Base-by-base conservation (phyloP, 2,888 invertebrate genomes). In the Agriopis marginaria region DNA sequence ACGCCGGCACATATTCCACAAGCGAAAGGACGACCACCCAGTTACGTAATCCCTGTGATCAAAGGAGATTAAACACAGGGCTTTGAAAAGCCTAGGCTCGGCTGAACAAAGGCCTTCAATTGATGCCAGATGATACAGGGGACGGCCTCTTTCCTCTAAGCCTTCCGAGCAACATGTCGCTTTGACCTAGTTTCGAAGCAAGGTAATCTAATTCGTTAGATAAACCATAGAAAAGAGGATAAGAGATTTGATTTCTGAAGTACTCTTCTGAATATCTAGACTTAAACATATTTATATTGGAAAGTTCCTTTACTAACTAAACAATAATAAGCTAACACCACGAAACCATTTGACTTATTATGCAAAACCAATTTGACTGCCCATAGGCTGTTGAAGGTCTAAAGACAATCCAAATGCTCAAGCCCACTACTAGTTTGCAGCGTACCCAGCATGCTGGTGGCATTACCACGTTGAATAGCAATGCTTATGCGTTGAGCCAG, bases 121-220 rank as follows among this genome's bases (percentile, higher is more conserved):
- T 87, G 86, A 86, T 84, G 83, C 79, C 77, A 75, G 79, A 78
- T 84, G 85, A 88, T 87, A 82, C 80, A 83, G 82, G 79, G 80
- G 83, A 76, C 75, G 75, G 79, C 75, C 80, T 73, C 77, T 77
- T 69, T 71, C 63, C 67, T 56, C 14, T 39, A 14, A 67, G 14
- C 62, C 66, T 45, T 45, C 14, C 64, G 73, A 59, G 79, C 88
- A 89, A 86, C 88, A 89, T 82, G 87, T 87, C 77, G 78, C 67
- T 84, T 72, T 76, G 86, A 84, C 89, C 89, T 82, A 88, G 44
- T 67, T 74, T 72, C 10, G 47, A 49, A 45, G 49, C 44, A 68
- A 65, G 63, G 53, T 66, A 63, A 63, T 62, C 32, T 53, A 45
- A 63, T 64, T 63, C 14, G 45, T 40, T 56, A 60, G 53, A 63